A percentile compares a stretch with the other conserved stretches of the same genome.
Evolutionary conservation across 2,888 invertebrate species (phyloP).

Genomic region (Phengaris alcon): DNA sequence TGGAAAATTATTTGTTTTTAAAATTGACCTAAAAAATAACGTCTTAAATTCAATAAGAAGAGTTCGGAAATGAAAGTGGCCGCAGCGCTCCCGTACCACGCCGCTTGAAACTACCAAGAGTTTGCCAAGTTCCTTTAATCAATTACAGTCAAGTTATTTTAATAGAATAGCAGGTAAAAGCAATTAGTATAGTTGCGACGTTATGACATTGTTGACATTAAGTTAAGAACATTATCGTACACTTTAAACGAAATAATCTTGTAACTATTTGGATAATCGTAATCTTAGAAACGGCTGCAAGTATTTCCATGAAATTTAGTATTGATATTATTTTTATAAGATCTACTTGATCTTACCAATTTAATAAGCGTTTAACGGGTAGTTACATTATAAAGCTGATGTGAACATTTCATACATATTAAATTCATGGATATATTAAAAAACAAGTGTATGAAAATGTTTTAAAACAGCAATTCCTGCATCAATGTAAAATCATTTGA

Average conservation of each 20-base stretch:
- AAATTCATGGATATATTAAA: no score
- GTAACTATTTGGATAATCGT: no score
- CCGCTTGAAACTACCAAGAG: not conserved
- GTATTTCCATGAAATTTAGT: no score
- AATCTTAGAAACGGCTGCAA: no score
- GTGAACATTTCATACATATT: no score
- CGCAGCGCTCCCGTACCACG: not conserved
- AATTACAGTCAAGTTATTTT: constrained; percentile 15
- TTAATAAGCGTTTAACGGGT: no score
- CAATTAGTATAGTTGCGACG: not conserved
- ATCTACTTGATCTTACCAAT: no score
- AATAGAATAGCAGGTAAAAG: constrained; percentile 7
- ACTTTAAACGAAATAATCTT: no score
- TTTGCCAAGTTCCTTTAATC: not conserved
- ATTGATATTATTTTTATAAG: no score
- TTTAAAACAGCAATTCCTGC: not conserved
- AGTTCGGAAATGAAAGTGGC: constrained; percentile 2
- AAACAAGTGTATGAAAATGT: not conserved
- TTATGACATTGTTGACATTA: not conserved
- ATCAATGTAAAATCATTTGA: not conserved
- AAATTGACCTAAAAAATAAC: not conserved
- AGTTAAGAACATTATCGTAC: not conserved
- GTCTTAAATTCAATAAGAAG: not conserved
- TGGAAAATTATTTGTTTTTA: no score
- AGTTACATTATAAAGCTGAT: no score